Base-by-base conservation (phyloP, 2,888 invertebrate genomes). In the Monochamus alternatus region DNA sequence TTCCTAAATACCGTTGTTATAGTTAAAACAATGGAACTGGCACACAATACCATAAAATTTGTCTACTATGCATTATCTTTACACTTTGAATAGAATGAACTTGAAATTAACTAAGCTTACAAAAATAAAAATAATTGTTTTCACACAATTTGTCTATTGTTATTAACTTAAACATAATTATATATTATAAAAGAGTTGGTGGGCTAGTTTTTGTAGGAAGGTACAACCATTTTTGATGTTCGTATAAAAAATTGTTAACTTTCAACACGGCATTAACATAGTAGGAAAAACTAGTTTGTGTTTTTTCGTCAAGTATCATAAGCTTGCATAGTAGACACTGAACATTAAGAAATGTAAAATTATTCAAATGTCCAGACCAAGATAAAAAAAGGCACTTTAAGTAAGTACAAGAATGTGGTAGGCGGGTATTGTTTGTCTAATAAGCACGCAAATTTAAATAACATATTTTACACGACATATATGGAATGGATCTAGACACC, bases 301-400 rank as follows among this genome's bases (percentile, higher is more conserved):
- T 55, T 55, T 55, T n/a, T 55, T 55, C 55, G 55, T 14, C 7
- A 55, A 55, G 22, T 55, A 55, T 55, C 14, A 55, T 14, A 12
- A 47, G 12, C 47, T 12, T 10, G 47, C 12, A 55, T 55, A 55
- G 22, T 14, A 47, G 47, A 47, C 47, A 12, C n/a, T 22, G 14
- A 22, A 55, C 14, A 22, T 52, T 52, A n/a, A 52, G 52, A 52
- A 52, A 8, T 44, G 44, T 44, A 9, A 52, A 52, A 52, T 52
- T 55, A 55, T 55, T 38, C 38, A 38, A 38, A 38, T 38, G 38
- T 38, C 43, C 55, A 31, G 14, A 38, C 67, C 52, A 55, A 66
- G n/a, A 67, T 67, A 67, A 55, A 67, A 22, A 58, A 38, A 52
- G 55, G 38, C 55, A 67, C 66, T 67, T 69, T 30, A 68, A 68